Base-by-base conservation (phyloP, 2,888 invertebrate genomes). In the Cotesia congregata region DNA sequence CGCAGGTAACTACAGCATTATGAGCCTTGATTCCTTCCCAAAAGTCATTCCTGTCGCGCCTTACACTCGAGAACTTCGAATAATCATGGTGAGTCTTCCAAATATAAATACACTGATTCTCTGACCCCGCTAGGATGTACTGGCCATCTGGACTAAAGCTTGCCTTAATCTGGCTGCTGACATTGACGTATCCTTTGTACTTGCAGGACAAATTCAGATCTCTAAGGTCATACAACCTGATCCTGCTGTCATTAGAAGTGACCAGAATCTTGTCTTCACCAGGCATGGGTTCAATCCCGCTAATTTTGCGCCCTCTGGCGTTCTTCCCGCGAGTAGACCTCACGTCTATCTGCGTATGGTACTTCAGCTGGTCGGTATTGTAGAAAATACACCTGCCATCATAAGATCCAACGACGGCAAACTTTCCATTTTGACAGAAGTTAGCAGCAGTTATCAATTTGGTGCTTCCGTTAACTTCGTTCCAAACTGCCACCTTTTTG, bases 361-460 rank as follows among this genome's bases (percentile, higher is more conserved):
- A 99, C 86, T 98, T 99, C 2, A 99, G 91, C 88, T 98, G 98
- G 92, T 98, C 99, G 0, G 98, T 98, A 60, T 95, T 97, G 91
- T 98, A 99, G 91, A 99, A 99, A 85, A 99, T 97, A 90, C 98
- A 98, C 65, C 98, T 94, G 0, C 99, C 99, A 90, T 99, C 98
- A 90, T 98, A 99, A 0, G 98, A 98, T 61, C 99, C 99, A 0
- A 99, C 98, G 0, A 99, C 98, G 0, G 98, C 98, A 90, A 98
- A 98, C 89, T 98, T 98, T 6, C 98, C 99, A 91, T 98, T 98
- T 88, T 97, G 96, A 86, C 98, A 98, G 90, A 98, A 98, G 90
- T 98, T 98, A 0, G 98, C 98, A 0, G 98, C 97, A 0, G 98
- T 98, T 87, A 98, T 98, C 9, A 98, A 91, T 86, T 97, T 97